These are phyloP conservation scores for Pogonognathellus flavescens DNA, from an alignment of 1,140 invertebrate genomes.

Conservation along the genomic window DNA sequence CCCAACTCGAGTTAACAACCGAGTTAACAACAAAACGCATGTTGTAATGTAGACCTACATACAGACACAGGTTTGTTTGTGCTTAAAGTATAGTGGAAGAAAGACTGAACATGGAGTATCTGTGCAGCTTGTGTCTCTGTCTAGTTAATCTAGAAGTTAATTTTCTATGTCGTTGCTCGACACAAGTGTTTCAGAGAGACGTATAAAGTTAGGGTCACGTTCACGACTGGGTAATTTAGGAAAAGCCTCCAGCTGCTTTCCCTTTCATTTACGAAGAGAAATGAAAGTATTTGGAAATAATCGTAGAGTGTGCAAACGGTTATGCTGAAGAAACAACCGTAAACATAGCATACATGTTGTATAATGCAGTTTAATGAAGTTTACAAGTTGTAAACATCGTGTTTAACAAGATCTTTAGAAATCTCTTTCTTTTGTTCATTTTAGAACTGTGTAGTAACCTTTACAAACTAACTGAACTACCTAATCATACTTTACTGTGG, in stretches of 20 bases:
- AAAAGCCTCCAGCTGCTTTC: not conserved
- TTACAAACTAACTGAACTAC: not conserved
- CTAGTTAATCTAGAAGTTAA: too few species aligned
- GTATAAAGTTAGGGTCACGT: not conserved
- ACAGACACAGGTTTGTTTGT: too few species aligned
- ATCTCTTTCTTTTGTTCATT: not conserved
- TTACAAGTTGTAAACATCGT: not conserved
- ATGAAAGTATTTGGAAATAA: not conserved
- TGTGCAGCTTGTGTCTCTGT: too few species aligned
- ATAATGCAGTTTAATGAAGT: not conserved
- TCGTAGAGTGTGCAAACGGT: not conserved
- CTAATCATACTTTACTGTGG: not conserved
- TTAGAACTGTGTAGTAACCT: conserved; percentile 25
- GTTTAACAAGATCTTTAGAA: not conserved
- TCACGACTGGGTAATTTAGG: not conserved
- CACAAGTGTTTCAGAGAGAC: too few species aligned
- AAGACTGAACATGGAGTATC: too few species aligned
- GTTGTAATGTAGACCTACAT: too few species aligned
- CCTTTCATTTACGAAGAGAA: not conserved
- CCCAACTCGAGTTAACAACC: too few species aligned
- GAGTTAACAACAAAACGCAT: too few species aligned
- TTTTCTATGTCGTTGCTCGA: too few species aligned
- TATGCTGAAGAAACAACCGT: not conserved
- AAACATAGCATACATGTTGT: not conserved
- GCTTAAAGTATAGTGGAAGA: too few species aligned